These are phyloP conservation scores for Cordilura impudica DNA, from an alignment of 2,888 invertebrate genomes.

Conservation along the genomic window DNA sequence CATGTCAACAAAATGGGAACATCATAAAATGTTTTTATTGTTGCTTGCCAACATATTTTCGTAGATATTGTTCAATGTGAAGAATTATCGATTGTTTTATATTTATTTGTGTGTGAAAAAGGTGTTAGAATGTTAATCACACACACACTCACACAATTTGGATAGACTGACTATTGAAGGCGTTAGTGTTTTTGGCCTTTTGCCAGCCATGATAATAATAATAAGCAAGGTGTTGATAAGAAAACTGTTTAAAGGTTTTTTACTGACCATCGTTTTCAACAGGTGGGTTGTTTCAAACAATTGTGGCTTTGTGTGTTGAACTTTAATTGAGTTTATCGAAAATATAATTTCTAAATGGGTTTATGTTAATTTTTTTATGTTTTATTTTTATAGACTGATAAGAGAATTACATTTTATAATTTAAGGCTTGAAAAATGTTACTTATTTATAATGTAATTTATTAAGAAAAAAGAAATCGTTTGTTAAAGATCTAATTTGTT, in stretches of 20 bases:
- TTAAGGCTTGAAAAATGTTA: conserved; percentile 2
- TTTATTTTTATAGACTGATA: conserved; percentile 49
- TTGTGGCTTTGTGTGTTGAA: conserved; percentile 4
- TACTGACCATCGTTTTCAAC: conserved; percentile 18
- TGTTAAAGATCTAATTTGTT: neutral
- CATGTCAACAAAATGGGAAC: conserved; percentile 62
- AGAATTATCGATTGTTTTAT: conserved; percentile 33
- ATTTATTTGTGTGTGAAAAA: conserved; percentile 39
- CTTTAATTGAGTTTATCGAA: conserved; percentile 52
- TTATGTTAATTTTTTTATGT: conserved; percentile 43
- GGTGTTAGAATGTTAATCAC: conserved; percentile 59
- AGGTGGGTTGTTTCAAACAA: conserved; percentile 46
- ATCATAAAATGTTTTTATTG: conserved; percentile 45
- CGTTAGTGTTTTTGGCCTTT: conserved; percentile 32
- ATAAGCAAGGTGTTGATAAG: conserved; percentile 60
- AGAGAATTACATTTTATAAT: conserved; percentile 14
- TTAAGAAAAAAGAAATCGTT: neutral
- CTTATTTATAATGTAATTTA: conserved; percentile 37
- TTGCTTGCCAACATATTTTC: conserved; percentile 24
- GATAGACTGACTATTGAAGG: conserved; percentile 16
- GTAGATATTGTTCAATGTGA: conserved; percentile 7
- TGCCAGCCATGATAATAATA: conserved; percentile 32
- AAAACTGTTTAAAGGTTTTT: conserved; percentile 41
- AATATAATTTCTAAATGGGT: conserved; percentile 51
- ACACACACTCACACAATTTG: conserved; percentile 3